Percentiles rank a stretch among this genome's conserved stretches.
Evolutionary conservation across 2,888 invertebrate species (phyloP).

Genomic region (Drosophila ezoana): DNA sequence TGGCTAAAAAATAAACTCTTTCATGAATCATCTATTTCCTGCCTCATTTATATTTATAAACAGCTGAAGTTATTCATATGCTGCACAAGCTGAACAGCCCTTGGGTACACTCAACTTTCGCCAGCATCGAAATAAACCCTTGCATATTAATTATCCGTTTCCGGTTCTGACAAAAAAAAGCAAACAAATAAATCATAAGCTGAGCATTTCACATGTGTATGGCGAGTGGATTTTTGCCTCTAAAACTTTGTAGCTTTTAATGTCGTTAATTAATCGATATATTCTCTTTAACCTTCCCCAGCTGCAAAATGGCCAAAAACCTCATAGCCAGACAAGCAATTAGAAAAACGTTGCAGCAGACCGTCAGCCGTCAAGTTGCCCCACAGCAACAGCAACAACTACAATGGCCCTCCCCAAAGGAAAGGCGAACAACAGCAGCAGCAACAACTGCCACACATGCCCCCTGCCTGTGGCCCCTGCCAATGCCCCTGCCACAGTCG

Average conservation of each 20-base stretch:
- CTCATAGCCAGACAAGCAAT: conserved; percentile 66
- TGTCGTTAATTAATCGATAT: conserved; percentile 76
- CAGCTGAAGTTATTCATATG: conserved; percentile 17
- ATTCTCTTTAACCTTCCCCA: conserved; percentile 2
- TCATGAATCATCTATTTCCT: conserved; percentile 54
- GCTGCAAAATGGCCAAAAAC: conserved; percentile 7
- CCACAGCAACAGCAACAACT: conserved; percentile 18
- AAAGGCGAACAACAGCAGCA: conserved; percentile 17
- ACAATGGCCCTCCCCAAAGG: conserved; percentile 1
- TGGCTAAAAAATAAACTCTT: not conserved
- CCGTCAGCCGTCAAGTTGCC: conserved; percentile 26
- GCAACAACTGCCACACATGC: conserved; percentile 37
- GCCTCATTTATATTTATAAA: conserved; percentile 2
- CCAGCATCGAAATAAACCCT: conserved; percentile 5
- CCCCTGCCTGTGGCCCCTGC: conserved; percentile 14
- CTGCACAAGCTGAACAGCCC: conserved; percentile 1
- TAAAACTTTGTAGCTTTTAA: conserved; percentile 70
- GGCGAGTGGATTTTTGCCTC: not conserved
- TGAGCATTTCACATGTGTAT: conserved; percentile 5
- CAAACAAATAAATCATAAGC: conserved; percentile 55
- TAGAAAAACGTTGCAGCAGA: conserved; percentile 57
- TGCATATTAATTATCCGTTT: conserved; percentile 47
- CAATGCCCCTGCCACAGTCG: not conserved
- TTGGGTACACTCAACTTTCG: not conserved
- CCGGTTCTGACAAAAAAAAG: conserved; percentile 20